Evolutionary conservation across 2,797 vertebrate species (phyloP), one percentile per base, ranked within the genome.

Genomic region (Lagorchestes hirsutus): DNA sequence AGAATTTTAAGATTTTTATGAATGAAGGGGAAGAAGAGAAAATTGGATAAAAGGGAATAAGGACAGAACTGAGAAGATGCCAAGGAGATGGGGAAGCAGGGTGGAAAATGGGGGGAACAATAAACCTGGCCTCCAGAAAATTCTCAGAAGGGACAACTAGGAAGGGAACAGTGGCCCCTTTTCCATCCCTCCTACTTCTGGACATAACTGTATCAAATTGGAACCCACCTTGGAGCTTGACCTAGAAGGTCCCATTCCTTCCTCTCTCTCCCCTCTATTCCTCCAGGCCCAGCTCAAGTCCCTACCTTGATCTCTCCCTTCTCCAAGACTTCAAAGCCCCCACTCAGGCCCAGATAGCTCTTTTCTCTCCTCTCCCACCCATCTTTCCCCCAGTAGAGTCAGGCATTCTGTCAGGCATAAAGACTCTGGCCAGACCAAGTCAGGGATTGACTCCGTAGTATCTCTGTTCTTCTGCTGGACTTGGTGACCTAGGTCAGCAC

Each of bases 281-380:
- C 90, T 5, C 54, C 22, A n/a, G 28, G 14, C 31, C 94, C 54
- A 54, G 93, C 31, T 91, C 91, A n/a, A 90, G 90, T 18, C 14
- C 29, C n/a, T 56, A 95, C 96, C 29, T 46, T 87, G 9, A 87
- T 46, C 22, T 46, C 74, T 87, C 74, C 40, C 74, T 46, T 92
- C 34, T 57, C 55, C 74, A 59, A 93, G 90, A 22, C 28, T 27
- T 96, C 22, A 31, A 93, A 96, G 93, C 40, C 90, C 52, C 59
- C 5, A 59, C 6, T 13, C 57, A 67, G 58, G 92, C 46, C 40
- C 27, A 22, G 22, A 22, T 46, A 46, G 74, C 8, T 50, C 74
- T 82, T 46, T 82, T 46, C 40, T 46, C 8, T 82, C 74, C n/a
- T 82, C 18, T 46, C 22, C 74, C 3, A 24, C 59, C 28, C 74